Evolutionary conservation across 2,797 vertebrate species (phyloP), one percentile per base, ranked within the genome.

Genomic region (Ptychobarbus kaznakovi): DNA sequence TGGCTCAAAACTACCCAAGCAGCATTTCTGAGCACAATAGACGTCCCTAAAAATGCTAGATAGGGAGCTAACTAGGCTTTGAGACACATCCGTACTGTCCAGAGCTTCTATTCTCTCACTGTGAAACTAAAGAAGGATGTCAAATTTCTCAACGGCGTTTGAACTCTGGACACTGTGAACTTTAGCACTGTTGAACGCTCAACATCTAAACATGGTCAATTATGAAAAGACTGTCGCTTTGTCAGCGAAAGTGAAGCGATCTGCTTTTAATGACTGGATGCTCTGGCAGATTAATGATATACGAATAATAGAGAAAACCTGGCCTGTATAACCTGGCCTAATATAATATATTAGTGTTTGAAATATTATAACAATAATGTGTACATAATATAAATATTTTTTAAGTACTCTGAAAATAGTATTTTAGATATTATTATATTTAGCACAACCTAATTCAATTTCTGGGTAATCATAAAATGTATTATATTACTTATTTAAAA

Each of bases 141-240:
- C 40, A 35, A 49, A 69, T 77, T 66, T 56, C 82, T 83, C 46
- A 69, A 44, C 11, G 1, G 9, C 22, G 16, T 10, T 11, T 70
- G 75, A 80, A 82, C 68, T 76, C 35, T 75, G 42, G 12, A 35
- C 68, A 40, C 75, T 35, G 46, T 80, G 76, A 83, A 83, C 86
- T 80, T 79, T 84, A 28, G n/a, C 81, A 79, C 77, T 18, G n/a
- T 78, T 65, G 49, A 83, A 40, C 8, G 40, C 32, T 38, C 61
- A 40, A 84, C 75, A 78, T 81, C 58, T 81, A 73, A 51, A 75
- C 63, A 78, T 22, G 28, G 63, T 78, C 35, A 78, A 70, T 78
- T 56, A 78, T 84, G 16, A 84, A 77, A 78, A 68, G 46, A 83
- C 73, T 10, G 38, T 51, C 44, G 40, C 40, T 82, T 61, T 82